These are phyloP conservation scores for Ophioninae sp. DNA, from an alignment of 2,888 invertebrate genomes.

Conservation along the genomic window DNA sequence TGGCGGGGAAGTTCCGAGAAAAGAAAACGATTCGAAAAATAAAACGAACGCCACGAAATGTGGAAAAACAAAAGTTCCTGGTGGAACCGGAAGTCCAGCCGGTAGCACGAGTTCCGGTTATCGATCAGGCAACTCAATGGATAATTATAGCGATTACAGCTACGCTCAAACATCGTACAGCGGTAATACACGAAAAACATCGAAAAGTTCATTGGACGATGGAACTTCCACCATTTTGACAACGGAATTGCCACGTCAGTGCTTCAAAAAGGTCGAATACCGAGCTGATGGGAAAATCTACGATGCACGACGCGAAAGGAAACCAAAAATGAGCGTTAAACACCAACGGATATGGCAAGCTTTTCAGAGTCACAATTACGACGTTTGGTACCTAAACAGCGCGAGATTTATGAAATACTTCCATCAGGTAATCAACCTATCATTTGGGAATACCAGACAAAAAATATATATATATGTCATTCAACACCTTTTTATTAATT, in stretches of 20 bases:
- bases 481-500: no score
- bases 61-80: slow-evolving; percentile 14
- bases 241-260: slow-evolving; percentile 71
- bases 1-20: slow-evolving; percentile 22
- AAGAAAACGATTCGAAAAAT: slow-evolving; percentile 33
- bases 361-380: slow-evolving; percentile 71
- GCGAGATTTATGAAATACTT: slow-evolving; percentile 87
- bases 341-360: slow-evolving; percentile 72
- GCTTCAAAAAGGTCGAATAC: slow-evolving; percentile 74
- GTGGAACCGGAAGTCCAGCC: slow-evolving; percentile 65
- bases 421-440: slow-evolving; percentile 80
- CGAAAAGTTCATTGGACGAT: slow-evolving; percentile 79
- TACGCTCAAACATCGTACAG: slow-evolving; percentile 83
- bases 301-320: slow-evolving; percentile 68
- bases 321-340: slow-evolving; percentile 68
- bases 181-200: slow-evolving; percentile 73
- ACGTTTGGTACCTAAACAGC: slow-evolving; percentile 83
- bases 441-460: no score
- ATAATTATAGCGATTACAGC: slow-evolving; percentile 84
- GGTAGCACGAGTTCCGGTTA: slow-evolving; percentile 82
- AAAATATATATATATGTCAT: no score
- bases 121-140: slow-evolving; percentile 81
- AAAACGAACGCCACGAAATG: slow-evolving; percentile 31
- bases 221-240: slow-evolving; percentile 63
- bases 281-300: slow-evolving; percentile 73